Evolutionary conservation across 2,888 invertebrate species (phyloP).

Genomic region (Tipula lateralis): DNA sequence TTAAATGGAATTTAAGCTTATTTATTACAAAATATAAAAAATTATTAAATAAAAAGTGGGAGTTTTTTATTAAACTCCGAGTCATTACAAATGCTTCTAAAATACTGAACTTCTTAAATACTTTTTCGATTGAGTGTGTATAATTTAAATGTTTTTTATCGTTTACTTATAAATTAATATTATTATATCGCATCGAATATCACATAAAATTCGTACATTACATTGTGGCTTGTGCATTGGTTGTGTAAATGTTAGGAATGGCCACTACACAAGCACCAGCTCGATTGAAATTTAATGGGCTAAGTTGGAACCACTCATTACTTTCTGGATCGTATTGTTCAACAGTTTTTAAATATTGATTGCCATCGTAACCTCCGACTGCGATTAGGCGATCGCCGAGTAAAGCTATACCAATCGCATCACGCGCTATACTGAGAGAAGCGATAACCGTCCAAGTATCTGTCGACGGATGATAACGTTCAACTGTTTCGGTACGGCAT

Average conservation of each 20-base stretch:
- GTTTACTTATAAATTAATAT: conserved; percentile 8
- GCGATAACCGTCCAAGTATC: conserved; percentile 85
- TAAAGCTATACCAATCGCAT: conserved; percentile 82
- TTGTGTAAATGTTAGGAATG: conserved; percentile 48
- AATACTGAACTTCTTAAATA: not conserved
- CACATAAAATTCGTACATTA: not conserved
- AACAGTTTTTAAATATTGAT: conserved; percentile 77
- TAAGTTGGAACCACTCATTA: conserved; percentile 73
- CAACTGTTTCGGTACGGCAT: conserved; percentile 81
- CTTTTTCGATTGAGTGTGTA: not conserved
- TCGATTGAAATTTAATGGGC: conserved; percentile 74
- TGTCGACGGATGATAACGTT: conserved; percentile 72
- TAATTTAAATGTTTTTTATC: not conserved
- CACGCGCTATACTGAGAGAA: conserved; percentile 74
- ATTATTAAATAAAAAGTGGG: not conserved
- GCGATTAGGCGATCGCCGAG: conserved; percentile 71
- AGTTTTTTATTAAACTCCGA: not conserved
- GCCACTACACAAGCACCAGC: conserved; percentile 85
- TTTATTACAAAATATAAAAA: not conserved
- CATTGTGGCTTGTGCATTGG: not conserved
- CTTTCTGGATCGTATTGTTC: conserved; percentile 84
- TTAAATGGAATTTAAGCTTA: not conserved
- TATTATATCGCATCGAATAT: not conserved
- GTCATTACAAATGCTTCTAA: not conserved
- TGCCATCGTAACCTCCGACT: conserved; percentile 88